Conservation (phyloP, 2,888 invertebrate genomes). For the Exephanes ischioxanthus region DNA sequence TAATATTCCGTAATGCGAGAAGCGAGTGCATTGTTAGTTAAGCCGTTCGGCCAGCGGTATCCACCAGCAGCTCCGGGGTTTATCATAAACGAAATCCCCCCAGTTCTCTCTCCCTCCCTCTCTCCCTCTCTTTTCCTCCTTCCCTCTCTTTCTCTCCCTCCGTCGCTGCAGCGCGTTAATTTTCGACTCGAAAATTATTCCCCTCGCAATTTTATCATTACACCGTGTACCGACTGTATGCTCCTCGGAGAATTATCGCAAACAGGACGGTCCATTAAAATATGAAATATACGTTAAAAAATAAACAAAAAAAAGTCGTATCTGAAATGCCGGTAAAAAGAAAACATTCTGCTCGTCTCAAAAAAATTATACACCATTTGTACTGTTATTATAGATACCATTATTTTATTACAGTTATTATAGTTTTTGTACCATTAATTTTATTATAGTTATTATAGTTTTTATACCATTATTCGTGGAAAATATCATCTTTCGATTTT, state of each 20-base stretch:
- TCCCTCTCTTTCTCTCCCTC: not conserved
- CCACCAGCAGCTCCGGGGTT: conserved; percentile 27
- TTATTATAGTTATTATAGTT: too few species aligned
- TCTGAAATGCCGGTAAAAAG: not conserved
- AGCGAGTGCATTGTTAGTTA: conserved; percentile 58
- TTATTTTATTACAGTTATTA: not conserved
- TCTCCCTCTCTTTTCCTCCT: not conserved
- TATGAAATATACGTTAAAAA: not conserved
- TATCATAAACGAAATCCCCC: conserved; percentile 67
- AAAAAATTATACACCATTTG: not conserved
- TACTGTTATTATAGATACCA: not conserved
- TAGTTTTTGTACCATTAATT: not conserved
- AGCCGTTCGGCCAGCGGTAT: conserved; percentile 58
- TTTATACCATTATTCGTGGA: not conserved
- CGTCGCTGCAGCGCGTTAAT: conserved; percentile 33
- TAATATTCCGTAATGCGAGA: conserved; percentile 65
- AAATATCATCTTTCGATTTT: not conserved
- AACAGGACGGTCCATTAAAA: conserved; percentile 36
- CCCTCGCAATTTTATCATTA: conserved; percentile 45
- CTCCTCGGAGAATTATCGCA: not conserved
- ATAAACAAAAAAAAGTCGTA: not conserved
- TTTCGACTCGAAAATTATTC: conserved; percentile 49
- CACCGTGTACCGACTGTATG: not conserved
- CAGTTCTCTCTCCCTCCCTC: conserved; percentile 6
- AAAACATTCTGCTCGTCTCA: not conserved